These are phyloP conservation scores for Serrognathus titanus DNA, from an alignment of 2,888 invertebrate species.

Conservation along the genomic window DNA sequence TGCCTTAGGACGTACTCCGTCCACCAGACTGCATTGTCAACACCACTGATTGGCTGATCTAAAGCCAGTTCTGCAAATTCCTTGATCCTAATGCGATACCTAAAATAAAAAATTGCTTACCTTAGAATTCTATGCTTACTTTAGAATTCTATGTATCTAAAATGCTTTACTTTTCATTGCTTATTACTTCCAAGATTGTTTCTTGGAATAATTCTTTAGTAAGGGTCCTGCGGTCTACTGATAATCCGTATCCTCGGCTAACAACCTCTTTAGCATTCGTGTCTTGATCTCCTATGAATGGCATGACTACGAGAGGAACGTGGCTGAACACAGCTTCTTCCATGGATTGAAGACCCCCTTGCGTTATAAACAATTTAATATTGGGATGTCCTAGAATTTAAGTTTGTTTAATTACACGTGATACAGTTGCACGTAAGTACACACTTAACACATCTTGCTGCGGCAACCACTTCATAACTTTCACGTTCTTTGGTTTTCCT, in stretches of 20 bases:
- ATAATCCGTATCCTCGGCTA: conserved; percentile 14
- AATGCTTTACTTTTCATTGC: conserved; percentile 24
- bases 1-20: conserved; percentile 23
- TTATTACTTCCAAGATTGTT: conserved; percentile 22
- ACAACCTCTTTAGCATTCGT: conserved; percentile 21
- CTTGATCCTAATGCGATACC: conserved; percentile 10
- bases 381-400: conserved; percentile 42
- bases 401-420: not conserved
- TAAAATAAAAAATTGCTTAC: conserved; percentile 6
- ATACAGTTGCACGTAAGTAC: not conserved
- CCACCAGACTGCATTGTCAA: conserved; percentile 25
- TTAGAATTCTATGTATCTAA: no score
- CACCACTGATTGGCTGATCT: conserved; percentile 19
- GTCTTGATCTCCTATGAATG: conserved; percentile 44
- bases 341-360: conserved; percentile 50
- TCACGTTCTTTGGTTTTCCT: conserved; percentile 42
- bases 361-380: conserved; percentile 50
- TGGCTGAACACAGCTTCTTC: conserved; percentile 48
- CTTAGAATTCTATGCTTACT: no score
- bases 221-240: conserved; percentile 14
- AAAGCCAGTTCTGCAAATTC: conserved; percentile 7
- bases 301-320: conserved; percentile 47
- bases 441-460: conserved; percentile 45
- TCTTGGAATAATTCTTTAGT: conserved; percentile 13
- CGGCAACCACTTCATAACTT: conserved; percentile 45